Base-by-base conservation (phyloP, 2,797 vertebrate species). In the Fratercula arctica region DNA sequence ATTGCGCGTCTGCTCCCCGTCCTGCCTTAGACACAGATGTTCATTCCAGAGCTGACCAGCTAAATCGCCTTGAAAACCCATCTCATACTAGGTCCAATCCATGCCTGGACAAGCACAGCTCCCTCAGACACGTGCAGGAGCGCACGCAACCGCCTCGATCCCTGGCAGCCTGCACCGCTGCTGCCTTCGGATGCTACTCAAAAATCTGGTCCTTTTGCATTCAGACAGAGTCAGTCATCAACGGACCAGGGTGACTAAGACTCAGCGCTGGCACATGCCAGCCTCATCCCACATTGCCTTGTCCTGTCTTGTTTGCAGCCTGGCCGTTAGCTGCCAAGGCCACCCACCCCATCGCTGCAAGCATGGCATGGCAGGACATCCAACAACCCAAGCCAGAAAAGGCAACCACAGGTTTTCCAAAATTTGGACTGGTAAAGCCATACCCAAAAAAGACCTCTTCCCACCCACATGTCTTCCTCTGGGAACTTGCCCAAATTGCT, bases 171-270 rank as follows among this genome's bases (percentile, higher is more conserved):
- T 0, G 3, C 9, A 5, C 56, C 0, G 0, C 68, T 77, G 18
- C 46, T 6, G 39, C 87, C 72, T 70, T 82, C 2, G 0, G 61
- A 87, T 56, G 80, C 80, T 10, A 2, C 77, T 63, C 54, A 93
- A 13, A 95, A 63, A 59, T 73, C 92, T 87, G 86, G 54, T 81
- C 84, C 84, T 96, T 90, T 94, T 23, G 51, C 95, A 83, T 96
- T 96, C 93, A 94, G 59, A 29, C 5, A 13, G 80, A 82, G 74
- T 10, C 90, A 95, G 90, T 95, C 95, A 95, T 50, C 8, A 0
- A 25, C 2, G 15, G 4, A 77, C 35, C 0, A 1, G 18, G 39
- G 60, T 97, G 95, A 94, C 60, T 89, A 90, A 95, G 59, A 29
- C 59, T 53, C 19, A 1, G 46, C 2, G 3, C 73, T 81, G 88